phyloP scores from a whole-genome alignment of 1,140 invertebrate genomes.

The Hirudo medicinalis region DNA sequence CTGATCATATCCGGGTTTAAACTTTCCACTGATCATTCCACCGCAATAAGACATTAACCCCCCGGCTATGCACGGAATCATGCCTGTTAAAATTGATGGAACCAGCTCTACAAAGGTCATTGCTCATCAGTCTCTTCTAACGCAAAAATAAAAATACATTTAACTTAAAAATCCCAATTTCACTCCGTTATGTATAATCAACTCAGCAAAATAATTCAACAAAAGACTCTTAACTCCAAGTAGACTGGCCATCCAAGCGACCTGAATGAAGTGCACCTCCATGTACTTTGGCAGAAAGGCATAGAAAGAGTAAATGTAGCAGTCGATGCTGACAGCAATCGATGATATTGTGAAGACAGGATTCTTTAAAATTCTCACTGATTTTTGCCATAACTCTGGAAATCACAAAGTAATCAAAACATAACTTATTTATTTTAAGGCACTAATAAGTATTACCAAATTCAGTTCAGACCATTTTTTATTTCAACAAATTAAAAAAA shows the following conservation, averaged over 20 bases:
- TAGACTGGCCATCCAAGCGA: slow-evolving; percentile 20
- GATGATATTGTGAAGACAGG: slow-evolving; percentile 13
- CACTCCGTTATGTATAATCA: too few relatives aligned
- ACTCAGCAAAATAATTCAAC: too few relatives aligned
- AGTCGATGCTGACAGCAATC: slow-evolving; percentile 15
- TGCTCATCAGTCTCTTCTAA: neutral
- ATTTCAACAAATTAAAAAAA: too few relatives aligned
- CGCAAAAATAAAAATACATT: neutral
- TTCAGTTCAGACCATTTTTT: too few relatives aligned
- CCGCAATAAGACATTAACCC: slow-evolving; percentile 2
- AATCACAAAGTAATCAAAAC: neutral
- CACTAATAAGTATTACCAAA: too few relatives aligned
- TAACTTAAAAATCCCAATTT: too few relatives aligned
- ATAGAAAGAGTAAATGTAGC: slow-evolving; percentile 12
- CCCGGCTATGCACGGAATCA: slow-evolving; percentile 7
- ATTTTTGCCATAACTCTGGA: slow-evolving; percentile 16
- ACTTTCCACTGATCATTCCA: slow-evolving; percentile 14
- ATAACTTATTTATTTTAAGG: neutral
- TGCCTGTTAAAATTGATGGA: neutral
- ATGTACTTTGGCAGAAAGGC: slow-evolving; percentile 21
- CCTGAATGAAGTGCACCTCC: slow-evolving; percentile 17
- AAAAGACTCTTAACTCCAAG: slow-evolving; percentile 18
- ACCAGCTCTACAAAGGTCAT: neutral
- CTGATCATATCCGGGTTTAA: slow-evolving; percentile 8
- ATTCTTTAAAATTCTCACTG: slow-evolving; percentile 14